Percentiles rank a stretch among this genome's conserved stretches.
phyloP scores from a whole-genome alignment of 2,113 vertebrate genomes.

The Riparia riparia region DNA sequence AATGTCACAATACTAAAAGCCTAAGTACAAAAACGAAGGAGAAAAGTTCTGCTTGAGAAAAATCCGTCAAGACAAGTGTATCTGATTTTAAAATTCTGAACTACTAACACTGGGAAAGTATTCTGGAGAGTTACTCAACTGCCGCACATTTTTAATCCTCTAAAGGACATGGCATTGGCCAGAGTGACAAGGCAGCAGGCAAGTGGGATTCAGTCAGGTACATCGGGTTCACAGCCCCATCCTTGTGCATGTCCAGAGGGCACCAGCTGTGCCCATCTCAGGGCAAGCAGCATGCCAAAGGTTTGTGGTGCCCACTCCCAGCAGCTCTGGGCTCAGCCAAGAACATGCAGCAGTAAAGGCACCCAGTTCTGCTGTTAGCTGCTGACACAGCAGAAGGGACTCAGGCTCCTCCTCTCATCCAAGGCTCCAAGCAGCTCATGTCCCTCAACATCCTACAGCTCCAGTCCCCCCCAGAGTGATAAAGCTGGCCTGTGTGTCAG shows the following conservation, averaged over 20 bases:
- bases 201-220: rapidly evolving
- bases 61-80: not conserved
- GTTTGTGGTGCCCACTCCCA: not conserved
- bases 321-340: not conserved
- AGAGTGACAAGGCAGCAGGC: not conserved
- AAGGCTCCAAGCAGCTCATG: not conserved
- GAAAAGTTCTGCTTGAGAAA: not conserved
- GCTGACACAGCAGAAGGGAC: not conserved
- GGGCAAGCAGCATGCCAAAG: not conserved
- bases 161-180: rapidly evolving
- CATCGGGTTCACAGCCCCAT: rapidly evolving
- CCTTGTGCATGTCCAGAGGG: not conserved
- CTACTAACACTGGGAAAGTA: not conserved
- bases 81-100: not conserved
- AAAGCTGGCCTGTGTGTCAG: not conserved
- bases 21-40: not conserved
- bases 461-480: not conserved
- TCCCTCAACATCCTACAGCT: not conserved
- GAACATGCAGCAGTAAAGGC: rapidly evolving
- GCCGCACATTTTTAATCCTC: rapidly evolving
- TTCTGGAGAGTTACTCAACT: not conserved
- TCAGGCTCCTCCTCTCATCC: not conserved
- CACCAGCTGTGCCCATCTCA: not conserved
- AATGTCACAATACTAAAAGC: not conserved
- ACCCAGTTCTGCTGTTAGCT: not conserved